phyloP scores from a whole-genome alignment of 1,140 invertebrate genomes.

The Aphaenogaster ashmeadi region DNA sequence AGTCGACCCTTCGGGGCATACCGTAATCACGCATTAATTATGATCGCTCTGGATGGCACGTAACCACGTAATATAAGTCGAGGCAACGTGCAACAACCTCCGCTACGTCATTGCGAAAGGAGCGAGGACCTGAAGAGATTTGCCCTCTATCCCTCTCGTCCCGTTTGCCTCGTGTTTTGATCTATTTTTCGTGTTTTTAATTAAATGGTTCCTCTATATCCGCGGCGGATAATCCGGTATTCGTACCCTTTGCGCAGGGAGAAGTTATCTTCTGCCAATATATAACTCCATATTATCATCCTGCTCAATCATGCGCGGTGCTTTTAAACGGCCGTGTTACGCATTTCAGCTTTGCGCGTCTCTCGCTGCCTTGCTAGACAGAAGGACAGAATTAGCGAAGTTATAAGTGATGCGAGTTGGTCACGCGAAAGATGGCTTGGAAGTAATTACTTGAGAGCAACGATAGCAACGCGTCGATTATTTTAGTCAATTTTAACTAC shows the following conservation, averaged over 20 bases:
- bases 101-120: slow-evolving; percentile 43
- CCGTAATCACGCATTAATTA: slow-evolving; percentile 69
- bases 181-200: slow-evolving; percentile 55
- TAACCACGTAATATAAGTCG: slow-evolving; percentile 63
- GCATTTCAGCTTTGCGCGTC: background rate
- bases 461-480: background rate
- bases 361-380: slow-evolving; percentile 22
- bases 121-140: slow-evolving; percentile 46
- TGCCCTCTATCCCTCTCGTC: background rate
- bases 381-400: slow-evolving; percentile 39
- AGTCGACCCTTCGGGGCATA: slow-evolving; percentile 37
- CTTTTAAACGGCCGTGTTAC: slow-evolving; percentile 56
- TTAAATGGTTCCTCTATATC: slow-evolving; percentile 40
- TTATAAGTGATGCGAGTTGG: slow-evolving; percentile 24
- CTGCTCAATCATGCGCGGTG: slow-evolving; percentile 65
- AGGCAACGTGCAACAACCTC: slow-evolving; percentile 71
- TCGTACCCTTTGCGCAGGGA: slow-evolving; percentile 8
- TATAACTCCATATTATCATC: slow-evolving; percentile 67
- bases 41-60: slow-evolving; percentile 44
- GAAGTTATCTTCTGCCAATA: slow-evolving; percentile 65
- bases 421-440: slow-evolving; percentile 16
- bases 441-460: background rate
- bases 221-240: slow-evolving; percentile 31
- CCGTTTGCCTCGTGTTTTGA: slow-evolving; percentile 10
- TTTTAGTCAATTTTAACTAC: background rate